Conservation (phyloP, 2,888 invertebrate genomes). For the Hyposoter dolosus region DNA sequence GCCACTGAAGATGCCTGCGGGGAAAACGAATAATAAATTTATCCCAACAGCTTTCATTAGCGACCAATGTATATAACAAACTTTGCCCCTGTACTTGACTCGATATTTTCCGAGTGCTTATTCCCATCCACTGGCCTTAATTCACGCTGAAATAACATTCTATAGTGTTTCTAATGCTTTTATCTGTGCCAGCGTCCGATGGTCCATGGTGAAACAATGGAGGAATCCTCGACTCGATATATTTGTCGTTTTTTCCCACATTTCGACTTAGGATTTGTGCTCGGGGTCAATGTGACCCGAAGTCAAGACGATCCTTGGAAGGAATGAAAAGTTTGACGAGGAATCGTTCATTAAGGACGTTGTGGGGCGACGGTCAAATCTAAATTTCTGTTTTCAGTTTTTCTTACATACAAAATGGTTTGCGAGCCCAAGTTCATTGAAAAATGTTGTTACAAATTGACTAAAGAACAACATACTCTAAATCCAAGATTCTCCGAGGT, state of each 20-base stretch:
- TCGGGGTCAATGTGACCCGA: no score
- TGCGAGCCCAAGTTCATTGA: no score
- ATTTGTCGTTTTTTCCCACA: neutral
- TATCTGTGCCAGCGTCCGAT: neutral
- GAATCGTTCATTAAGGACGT: no score
- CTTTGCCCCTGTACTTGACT: neutral
- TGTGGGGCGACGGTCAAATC: no score
- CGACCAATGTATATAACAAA: slow-evolving; percentile 17
- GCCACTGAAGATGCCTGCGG: neutral
- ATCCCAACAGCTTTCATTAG: slow-evolving; percentile 30
- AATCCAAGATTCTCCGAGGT: no score
- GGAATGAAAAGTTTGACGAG: no score
- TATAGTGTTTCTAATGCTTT: neutral
- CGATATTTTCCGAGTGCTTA: slow-evolving; percentile 16
- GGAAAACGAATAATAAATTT: slow-evolving; percentile 36
- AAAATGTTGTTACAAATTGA: no score
- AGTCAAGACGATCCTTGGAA: no score
- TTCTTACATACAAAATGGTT: no score
- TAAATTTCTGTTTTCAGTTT: no score
- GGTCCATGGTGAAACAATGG: neutral
- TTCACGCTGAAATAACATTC: slow-evolving; percentile 2
- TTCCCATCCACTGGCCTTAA: slow-evolving; percentile 23
- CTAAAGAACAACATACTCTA: no score
- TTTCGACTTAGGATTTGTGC: no score
- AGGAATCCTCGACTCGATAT: neutral